These are phyloP conservation scores for Coreius guichenoti DNA, from an alignment of 2,797 vertebrate genomes.

Conservation along the genomic window DNA sequence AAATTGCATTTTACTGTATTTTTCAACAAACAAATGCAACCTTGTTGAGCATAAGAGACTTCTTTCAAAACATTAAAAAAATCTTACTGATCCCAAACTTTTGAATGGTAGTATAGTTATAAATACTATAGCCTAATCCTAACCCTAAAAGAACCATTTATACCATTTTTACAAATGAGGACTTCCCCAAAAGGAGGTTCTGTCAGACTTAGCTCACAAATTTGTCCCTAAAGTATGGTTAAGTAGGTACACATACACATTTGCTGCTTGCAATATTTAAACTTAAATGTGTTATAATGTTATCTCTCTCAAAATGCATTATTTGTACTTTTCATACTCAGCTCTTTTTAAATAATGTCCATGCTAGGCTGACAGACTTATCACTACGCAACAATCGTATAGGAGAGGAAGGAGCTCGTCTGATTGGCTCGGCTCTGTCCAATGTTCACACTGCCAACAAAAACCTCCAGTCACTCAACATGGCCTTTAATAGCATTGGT, in stretches of 20 bases:
- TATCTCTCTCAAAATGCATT: not conserved
- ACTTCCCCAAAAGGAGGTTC: not conserved
- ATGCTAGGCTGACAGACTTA: slow-evolving; percentile 80
- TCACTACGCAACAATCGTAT: slow-evolving; percentile 85
- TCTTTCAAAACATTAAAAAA: no score
- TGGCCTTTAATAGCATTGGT: slow-evolving; percentile 87
- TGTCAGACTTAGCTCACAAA: not conserved
- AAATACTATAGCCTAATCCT: no score
- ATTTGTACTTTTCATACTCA: slow-evolving; percentile 28
- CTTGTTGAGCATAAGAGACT: no score
- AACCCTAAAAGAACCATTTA: not conserved
- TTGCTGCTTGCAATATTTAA: not conserved
- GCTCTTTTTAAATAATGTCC: slow-evolving; percentile 23
- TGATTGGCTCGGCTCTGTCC: slow-evolving; percentile 83
- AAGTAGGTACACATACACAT: not conserved
- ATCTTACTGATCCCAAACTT: no score
- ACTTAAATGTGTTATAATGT: not conserved
- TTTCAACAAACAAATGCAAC: no score
- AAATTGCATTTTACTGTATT: not conserved
- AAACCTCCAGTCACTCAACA: slow-evolving; percentile 81
- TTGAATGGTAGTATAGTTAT: no score
- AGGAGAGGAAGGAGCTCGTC: slow-evolving; percentile 75
- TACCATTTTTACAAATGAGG: not conserved
- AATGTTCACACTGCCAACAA: slow-evolving; percentile 74
- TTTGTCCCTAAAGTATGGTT: not conserved